These are phyloP conservation scores for Phyllostomus hastatus DNA, from an alignment of 2,113 vertebrate genomes.

Conservation along the genomic window DNA sequence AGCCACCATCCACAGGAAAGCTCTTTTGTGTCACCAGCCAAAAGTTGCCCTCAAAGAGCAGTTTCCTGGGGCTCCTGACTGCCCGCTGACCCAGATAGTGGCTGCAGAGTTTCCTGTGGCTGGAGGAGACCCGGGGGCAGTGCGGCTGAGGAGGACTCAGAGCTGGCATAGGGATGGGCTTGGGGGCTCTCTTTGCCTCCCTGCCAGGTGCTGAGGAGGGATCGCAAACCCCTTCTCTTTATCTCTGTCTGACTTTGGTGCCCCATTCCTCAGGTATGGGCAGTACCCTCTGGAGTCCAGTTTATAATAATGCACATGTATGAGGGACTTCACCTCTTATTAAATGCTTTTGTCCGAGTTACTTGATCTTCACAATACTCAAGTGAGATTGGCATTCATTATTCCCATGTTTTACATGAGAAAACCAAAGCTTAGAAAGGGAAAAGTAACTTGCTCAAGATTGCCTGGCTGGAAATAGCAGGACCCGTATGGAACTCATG, in stretches of 20 bases:
- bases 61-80: conserved; percentile 32
- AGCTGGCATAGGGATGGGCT: background rate
- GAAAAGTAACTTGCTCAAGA: background rate
- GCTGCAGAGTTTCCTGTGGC: conserved; percentile 41
- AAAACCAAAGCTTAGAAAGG: conserved; percentile 1
- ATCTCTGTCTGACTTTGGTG: background rate
- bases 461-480: conserved; percentile 41
- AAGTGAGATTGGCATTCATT: background rate
- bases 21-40: conserved; percentile 51
- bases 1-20: conserved; percentile 48
- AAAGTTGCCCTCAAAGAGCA: conserved; percentile 47
- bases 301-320: background rate
- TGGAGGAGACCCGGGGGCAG: background rate
- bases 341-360: background rate
- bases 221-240: background rate
- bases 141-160: background rate
- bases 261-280: background rate
- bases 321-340: background rate
- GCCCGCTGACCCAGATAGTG: conserved; percentile 39
- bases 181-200: background rate
- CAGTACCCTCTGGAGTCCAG: background rate
- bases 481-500: background rate
- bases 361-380: background rate
- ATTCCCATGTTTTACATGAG: background rate
- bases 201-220: background rate